Evolutionary conservation across 2,888 invertebrate genomes (phyloP).

Genomic region (Caenorhabditis afra): DNA sequence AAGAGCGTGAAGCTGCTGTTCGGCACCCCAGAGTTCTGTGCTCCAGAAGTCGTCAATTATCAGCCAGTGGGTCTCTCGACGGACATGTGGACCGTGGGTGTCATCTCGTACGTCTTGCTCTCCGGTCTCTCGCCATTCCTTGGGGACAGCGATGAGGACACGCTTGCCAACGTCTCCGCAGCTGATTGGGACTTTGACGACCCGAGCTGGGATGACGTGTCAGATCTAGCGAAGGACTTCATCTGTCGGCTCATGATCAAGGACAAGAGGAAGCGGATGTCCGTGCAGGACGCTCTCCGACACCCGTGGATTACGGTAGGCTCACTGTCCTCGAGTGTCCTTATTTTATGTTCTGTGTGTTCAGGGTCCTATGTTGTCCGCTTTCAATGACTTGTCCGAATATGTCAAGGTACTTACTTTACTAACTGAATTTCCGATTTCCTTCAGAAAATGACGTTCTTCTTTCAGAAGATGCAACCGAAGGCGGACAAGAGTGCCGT

Average conservation of each 20-base stretch:
- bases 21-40: slow-evolving; percentile 82
- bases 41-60: slow-evolving; percentile 82
- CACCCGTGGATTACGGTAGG: slow-evolving; percentile 82
- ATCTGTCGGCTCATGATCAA: slow-evolving; percentile 92
- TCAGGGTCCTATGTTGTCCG: slow-evolving; percentile 80
- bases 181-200: slow-evolving; percentile 98
- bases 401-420: slow-evolving; percentile 79
- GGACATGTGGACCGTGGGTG: slow-evolving; percentile 83
- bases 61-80: slow-evolving; percentile 82
- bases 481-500: slow-evolving; percentile 71
- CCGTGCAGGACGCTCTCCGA: slow-evolving; percentile 81
- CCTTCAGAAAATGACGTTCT: neutral
- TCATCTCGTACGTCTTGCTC: slow-evolving; percentile 83
- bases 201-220: slow-evolving; percentile 95
- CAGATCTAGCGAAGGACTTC: slow-evolving; percentile 95
- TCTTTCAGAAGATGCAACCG: slow-evolving; percentile 67
- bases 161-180: slow-evolving; percentile 97
- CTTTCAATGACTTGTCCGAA: slow-evolving; percentile 79
- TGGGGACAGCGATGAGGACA: slow-evolving; percentile 97
- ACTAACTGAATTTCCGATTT: neutral
- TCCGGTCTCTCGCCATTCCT: slow-evolving; percentile 98
- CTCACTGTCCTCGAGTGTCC: slow-evolving; percentile 38
- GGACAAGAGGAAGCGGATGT: slow-evolving; percentile 86
- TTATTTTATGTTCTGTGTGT: slow-evolving; percentile 26
- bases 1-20: slow-evolving; percentile 81